phyloP scores from a whole-genome alignment of 2,888 invertebrate genomes.

The Epistrophe grossulariae region DNA sequence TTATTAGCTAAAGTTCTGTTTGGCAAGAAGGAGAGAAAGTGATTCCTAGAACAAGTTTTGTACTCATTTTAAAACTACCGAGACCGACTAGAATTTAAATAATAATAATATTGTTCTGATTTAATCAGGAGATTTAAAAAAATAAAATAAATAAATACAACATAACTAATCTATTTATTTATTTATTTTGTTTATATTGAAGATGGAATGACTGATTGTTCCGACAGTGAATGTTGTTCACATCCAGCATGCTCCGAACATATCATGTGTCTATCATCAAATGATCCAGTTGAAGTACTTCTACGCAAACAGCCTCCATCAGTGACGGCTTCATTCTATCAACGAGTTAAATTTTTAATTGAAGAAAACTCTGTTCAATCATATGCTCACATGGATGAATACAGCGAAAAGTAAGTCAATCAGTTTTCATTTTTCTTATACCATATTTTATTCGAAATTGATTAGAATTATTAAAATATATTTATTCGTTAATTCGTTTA shows the following conservation, averaged over 20 bases:
- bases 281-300: slow-evolving; percentile 98
- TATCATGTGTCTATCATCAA: slow-evolving; percentile 97
- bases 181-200: slow-evolving; percentile 76
- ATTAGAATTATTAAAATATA: not conserved
- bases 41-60: no score
- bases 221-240: slow-evolving; percentile 99
- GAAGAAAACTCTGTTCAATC: slow-evolving; percentile 99
- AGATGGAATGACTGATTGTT: slow-evolving; percentile 99
- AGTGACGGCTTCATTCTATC: slow-evolving; percentile 98
- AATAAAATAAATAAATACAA: no score
- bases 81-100: no score
- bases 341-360: slow-evolving; percentile 98
- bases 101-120: no score
- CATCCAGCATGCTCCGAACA: slow-evolving; percentile 94
- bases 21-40: no score
- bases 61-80: no score
- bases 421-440: slow-evolving; percentile 77
- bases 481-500: not conserved
- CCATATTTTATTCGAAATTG: slow-evolving; percentile 8
- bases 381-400: slow-evolving; percentile 98
- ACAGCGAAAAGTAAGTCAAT: slow-evolving; percentile 97
- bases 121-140: no score
- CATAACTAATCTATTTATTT: not conserved
- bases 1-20: no score
- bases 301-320: slow-evolving; percentile 98